Evolutionary conservation across 2,797 vertebrate genomes (phyloP).

Genomic region (Cossypha heuglini): DNA sequence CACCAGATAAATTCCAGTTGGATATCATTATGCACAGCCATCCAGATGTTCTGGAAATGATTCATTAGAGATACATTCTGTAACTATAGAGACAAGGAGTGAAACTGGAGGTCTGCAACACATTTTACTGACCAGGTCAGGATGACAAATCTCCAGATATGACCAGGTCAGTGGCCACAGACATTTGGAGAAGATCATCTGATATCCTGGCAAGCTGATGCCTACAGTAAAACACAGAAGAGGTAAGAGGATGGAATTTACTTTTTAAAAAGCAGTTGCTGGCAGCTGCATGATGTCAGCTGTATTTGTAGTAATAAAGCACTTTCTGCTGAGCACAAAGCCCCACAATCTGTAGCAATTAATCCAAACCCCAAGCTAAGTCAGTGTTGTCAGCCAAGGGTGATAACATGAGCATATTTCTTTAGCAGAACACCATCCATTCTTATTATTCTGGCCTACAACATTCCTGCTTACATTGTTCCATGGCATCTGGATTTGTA

Average conservation of each 20-base stretch:
- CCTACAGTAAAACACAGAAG: background rate
- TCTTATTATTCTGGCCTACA: background rate
- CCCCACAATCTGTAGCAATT: background rate
- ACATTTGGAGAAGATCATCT: background rate
- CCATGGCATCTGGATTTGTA: background rate
- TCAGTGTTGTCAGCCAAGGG: background rate
- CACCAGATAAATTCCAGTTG: background rate
- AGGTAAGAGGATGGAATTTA: background rate
- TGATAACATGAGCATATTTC: constrained; percentile 31
- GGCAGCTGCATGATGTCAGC: constrained; percentile 23
- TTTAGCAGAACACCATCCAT: background rate
- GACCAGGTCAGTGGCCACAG: background rate
- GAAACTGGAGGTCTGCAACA: background rate
- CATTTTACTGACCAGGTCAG: background rate
- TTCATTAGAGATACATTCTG: background rate
- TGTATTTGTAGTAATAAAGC: background rate
- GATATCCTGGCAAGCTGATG: background rate
- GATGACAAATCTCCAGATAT: background rate
- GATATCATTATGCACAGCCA: background rate
- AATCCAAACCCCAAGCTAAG: constrained; percentile 2
- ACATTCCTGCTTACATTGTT: background rate
- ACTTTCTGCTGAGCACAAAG: constrained; percentile 1
- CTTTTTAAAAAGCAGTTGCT: background rate
- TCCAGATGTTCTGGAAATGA: constrained; percentile 51
- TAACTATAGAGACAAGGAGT: background rate